phyloP scores from a whole-genome alignment of 2,888 invertebrate species.

The Watsonalla cultraria region DNA sequence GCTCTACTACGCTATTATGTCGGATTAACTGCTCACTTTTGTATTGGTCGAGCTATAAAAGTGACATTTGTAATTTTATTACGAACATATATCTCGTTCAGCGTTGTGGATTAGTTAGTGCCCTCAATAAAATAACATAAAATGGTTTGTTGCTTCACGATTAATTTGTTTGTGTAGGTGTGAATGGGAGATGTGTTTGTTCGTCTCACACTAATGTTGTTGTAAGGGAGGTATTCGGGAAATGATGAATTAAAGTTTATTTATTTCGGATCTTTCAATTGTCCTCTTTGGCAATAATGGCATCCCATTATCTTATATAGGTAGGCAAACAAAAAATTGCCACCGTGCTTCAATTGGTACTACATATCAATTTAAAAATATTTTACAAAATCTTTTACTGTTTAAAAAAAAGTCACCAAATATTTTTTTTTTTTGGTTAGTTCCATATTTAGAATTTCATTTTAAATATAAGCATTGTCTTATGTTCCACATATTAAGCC shows the following conservation, averaged over 20 bases:
- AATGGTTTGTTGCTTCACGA: constrained; percentile 17
- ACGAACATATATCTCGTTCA: constrained; percentile 46
- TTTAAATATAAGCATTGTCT: too few species aligned
- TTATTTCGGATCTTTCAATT: too few species aligned
- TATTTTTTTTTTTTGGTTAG: too few species aligned
- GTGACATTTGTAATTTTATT: constrained; percentile 54
- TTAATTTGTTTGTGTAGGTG: constrained; percentile 24
- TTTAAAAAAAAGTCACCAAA: too few species aligned
- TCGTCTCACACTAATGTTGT: neutral
- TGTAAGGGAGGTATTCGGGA: neutral
- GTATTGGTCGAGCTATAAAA: constrained; percentile 52
- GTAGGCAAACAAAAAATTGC: too few species aligned
- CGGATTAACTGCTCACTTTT: constrained; percentile 43
- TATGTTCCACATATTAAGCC: too few species aligned
- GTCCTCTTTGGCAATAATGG: too few species aligned
- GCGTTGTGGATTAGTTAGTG: constrained; percentile 38
- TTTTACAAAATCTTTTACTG: too few species aligned
- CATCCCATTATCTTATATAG: too few species aligned
- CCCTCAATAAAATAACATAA: constrained; percentile 29
- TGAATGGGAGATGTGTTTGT: constrained; percentile 6
- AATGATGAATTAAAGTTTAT: neutral
- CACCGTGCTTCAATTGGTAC: too few species aligned
- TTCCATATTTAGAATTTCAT: too few species aligned
- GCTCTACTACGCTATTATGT: neutral
- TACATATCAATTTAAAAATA: too few species aligned